Percentiles rank a stretch among this genome's conserved stretches.
phyloP scores from a whole-genome alignment of 2,888 invertebrate species.

The Melanchra persicariae region DNA sequence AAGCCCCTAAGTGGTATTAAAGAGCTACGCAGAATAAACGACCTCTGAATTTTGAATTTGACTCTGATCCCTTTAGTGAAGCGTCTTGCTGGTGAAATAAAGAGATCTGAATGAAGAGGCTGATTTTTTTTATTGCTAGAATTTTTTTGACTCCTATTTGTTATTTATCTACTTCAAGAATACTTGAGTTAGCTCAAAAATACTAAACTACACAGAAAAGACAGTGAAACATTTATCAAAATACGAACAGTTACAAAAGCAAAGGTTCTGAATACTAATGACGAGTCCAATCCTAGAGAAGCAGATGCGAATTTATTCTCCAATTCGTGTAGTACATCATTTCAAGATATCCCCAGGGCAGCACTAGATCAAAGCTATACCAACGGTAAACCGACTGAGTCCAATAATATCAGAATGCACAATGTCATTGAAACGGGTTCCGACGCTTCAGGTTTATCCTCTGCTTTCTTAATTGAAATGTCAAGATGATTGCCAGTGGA shows the following conservation, averaged over 20 bases:
- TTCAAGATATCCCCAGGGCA: conserved; percentile 56
- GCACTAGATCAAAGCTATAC: conserved; percentile 53
- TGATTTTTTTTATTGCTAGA: conserved; percentile 7
- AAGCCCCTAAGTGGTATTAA: conserved; percentile 51
- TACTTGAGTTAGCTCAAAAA: neutral
- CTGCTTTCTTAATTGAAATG: conserved; percentile 73
- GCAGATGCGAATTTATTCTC: conserved; percentile 40
- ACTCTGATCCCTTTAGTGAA: conserved; percentile 25
- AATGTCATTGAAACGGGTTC: conserved; percentile 63
- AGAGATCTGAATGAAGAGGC: neutral
- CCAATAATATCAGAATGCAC: conserved; percentile 62
- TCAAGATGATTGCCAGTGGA: conserved; percentile 71
- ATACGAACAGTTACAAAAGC: conserved; percentile 6
- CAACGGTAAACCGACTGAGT: conserved; percentile 60
- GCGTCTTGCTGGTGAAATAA: conserved; percentile 10
- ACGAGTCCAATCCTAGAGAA: conserved; percentile 26
- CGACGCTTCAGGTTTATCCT: conserved; percentile 54
- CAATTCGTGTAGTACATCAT: conserved; percentile 42
- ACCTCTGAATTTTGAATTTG: conserved; percentile 47
- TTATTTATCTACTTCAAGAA: neutral
- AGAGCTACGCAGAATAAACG: conserved; percentile 51
- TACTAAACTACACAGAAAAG: neutral
- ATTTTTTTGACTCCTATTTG: neutral
- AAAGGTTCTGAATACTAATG: neutral
- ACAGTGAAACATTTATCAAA: neutral